Evolutionary conservation across 2,113 vertebrate species (phyloP), one percentile per base, ranked within the genome.

Genomic region (Carollia perspicillata): DNA sequence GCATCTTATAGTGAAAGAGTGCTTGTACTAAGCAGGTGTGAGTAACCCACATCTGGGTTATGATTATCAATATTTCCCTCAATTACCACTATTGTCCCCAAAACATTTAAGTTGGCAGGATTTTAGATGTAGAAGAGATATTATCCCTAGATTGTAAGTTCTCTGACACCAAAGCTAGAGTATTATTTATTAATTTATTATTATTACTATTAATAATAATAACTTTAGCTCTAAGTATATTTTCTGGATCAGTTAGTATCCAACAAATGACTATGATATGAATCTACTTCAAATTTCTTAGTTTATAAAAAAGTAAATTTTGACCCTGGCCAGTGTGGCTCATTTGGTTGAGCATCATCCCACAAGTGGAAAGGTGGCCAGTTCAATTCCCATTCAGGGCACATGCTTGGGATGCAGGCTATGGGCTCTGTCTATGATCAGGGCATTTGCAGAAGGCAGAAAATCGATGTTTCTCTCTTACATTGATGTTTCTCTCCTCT

Each of bases 31-130:
- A 16, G 4, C 23, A 77, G 37, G 17, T 33, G 13, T 55, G 35
- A 47, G 7, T 3, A 13, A 4, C 11, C 13, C 3, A 30, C 5
- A 0, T 30, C 12, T n/a, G 37, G 30, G 6, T 42, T 20, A 44
- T 30, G 42, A 40, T 1, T n/a, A 44, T 6, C 60, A 17, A 51
- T 30, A 11, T 69, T 3, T 86, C 33, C 33, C 44, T 60, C 16
- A 9, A 22, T 11, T 11, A 33, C 2, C n/a, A 17, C 1, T 13
- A n/a, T 18, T 75, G 3, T 37, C 8, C 17, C 6, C 30, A 40
- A 74, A 42, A 58, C 4, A 37, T 20, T 30, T 30, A 28, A n/a
- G 0, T 37, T 55, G n/a, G 16, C 7, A 63, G 35, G 40, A 40
- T 18, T 78, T 71, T 33, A 83, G 26, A 71, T 12, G 2, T 83